phyloP scores from a whole-genome alignment of 2,113 vertebrate genomes.

The Mesoclemmys tuberculata region DNA sequence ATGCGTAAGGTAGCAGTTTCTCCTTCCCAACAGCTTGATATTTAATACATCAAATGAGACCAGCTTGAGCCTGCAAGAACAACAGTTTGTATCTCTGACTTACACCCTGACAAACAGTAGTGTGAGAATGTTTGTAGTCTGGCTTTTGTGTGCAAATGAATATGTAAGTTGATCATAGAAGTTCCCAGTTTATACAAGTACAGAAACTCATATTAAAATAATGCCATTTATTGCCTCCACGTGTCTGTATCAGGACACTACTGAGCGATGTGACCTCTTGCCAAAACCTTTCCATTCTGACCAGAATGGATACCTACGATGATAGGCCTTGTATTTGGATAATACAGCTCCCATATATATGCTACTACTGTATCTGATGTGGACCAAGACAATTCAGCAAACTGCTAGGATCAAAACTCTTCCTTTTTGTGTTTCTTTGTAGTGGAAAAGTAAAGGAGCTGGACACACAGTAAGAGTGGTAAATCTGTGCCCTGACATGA shows the following conservation, averaged over 20 bases:
- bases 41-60: conserved; percentile 47
- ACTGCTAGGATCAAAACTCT: neutral
- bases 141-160: neutral
- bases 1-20: conserved; percentile 46
- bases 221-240: neutral
- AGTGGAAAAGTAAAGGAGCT: neutral
- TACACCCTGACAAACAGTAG: neutral
- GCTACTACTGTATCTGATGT: neutral
- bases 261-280: neutral
- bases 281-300: neutral
- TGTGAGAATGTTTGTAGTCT: neutral
- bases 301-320: neutral
- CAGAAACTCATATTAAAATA: neutral
- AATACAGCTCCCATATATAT: neutral
- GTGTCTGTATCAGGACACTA: neutral
- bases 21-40: neutral
- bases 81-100: conserved; percentile 6
- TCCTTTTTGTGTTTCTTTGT: neutral
- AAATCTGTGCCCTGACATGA: neutral
- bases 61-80: conserved; percentile 9
- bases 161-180: neutral
- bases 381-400: neutral
- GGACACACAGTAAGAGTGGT: neutral
- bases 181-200: neutral
- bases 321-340: neutral